Percentiles rank a stretch among this genome's conserved stretches.
Conservation (phyloP, 2,113 vertebrate genomes). For the Burhinus bistriatus region DNA sequence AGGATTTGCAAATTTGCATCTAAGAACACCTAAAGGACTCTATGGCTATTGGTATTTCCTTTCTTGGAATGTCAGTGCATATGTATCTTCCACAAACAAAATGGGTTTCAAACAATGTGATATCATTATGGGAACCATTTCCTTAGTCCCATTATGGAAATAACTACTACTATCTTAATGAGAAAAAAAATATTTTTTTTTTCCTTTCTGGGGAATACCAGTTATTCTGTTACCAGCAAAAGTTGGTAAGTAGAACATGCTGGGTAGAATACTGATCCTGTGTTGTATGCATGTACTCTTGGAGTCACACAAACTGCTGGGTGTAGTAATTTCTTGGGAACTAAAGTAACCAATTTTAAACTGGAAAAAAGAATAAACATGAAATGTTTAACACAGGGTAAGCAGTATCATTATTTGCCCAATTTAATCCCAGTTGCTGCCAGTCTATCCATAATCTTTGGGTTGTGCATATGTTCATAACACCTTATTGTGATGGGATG, state of each 20-base stretch:
- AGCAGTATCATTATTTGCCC: not conserved
- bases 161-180: not conserved
- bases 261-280: not conserved
- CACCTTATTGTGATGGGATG: not conserved
- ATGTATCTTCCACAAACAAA: not conserved
- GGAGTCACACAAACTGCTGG: not conserved
- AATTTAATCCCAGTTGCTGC: not conserved
- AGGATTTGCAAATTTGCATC: not conserved
- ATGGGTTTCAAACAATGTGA: not conserved
- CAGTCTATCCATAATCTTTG: not conserved
- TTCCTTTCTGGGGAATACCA: not conserved
- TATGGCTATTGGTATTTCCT: not conserved
- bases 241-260: not conserved
- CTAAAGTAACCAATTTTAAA: not conserved
- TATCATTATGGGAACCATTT: not conserved
- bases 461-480: not conserved
- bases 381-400: not conserved
- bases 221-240: not conserved
- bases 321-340: not conserved
- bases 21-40: not conserved
- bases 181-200: not conserved
- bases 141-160: not conserved
- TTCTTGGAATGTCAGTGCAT: not conserved
- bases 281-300: not conserved
- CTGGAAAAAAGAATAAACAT: not conserved